Evolutionary conservation across 2,113 vertebrate species (phyloP).

Genomic region (Noturus placidus): DNA sequence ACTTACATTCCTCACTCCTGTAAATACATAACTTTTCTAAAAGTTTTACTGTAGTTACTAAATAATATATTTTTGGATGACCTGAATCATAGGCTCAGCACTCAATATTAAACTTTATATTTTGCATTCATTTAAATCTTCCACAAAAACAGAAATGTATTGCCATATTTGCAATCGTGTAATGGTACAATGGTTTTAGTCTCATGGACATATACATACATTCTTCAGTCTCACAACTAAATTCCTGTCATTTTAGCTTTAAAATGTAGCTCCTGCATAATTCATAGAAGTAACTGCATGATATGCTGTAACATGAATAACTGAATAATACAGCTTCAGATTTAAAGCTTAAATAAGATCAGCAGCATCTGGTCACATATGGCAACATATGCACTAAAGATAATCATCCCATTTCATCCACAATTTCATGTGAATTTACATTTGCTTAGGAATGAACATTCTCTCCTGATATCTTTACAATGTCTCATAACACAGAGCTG

Average conservation of each 20-base stretch:
- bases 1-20: not conserved
- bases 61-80: not conserved
- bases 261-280: not conserved
- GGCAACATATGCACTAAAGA: not conserved
- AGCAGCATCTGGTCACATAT: not conserved
- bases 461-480: not conserved
- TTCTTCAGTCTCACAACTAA: not conserved
- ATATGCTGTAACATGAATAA: not conserved
- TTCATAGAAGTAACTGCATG: not conserved
- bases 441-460: not conserved
- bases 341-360: not conserved
- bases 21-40: not conserved
- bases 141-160: not conserved
- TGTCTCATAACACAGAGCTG: not conserved
- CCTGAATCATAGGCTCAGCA: not conserved
- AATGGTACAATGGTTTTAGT: not conserved
- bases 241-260: not conserved
- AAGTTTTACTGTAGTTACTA: not conserved
- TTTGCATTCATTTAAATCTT: not conserved
- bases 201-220: not conserved
- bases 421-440: not conserved
- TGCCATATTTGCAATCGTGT: not conserved
- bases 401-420: not conserved
- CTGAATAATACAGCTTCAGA: not conserved
- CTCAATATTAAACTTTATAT: not conserved